Base-by-base conservation (phyloP, 2,797 vertebrate species). In the Cygnus olor region DNA sequence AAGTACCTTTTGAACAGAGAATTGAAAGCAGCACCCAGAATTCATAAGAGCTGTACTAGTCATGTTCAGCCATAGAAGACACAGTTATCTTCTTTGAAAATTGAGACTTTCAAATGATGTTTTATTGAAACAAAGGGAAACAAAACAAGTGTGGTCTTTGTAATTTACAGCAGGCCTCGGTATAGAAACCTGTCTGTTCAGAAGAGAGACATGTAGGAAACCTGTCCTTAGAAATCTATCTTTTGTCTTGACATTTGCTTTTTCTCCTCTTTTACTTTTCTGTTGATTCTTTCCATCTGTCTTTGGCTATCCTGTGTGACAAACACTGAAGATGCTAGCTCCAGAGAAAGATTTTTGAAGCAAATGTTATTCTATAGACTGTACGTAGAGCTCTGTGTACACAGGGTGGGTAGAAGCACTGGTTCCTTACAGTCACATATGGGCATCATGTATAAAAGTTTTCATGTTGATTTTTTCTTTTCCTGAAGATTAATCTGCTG, bases 1-100 rank as follows among this genome's bases (percentile, higher is more conserved):
- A 89, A 91, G 34, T 91, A 64, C 38, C 82, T 85, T 94, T 94
- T 89, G 42, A 95, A 56, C 14, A 85, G 69, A 95, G 71, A 85
- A 53, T 34, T 32, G 25, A 93, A 92, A 93, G 6, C 49, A 94
- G 60, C 56, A 66, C 51, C 65, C 54, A 73, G 65, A 73, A 60
- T 91, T 70, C 57, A 8, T 76, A 82, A 92, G 73, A 89, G 51
- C 66, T 82, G 13, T 27, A 10, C 60, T 72, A 38, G n/a, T 85
- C 21, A 13, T 54, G 34, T 51, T 73, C 57, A 89, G 22, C 14
- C 30, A 25, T 2, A 72, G 76, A 44, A 94, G 21, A 24, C 60
- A 8, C 12, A 63, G 51, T 71, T 72, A 36, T 24, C 4, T 28
- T 73, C 4, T 68, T 90, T 74, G 34, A 30, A 63, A 85, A 66